These are phyloP conservation scores for Drosophila teissieri DNA, from an alignment of 1,140 invertebrate species.

Conservation along the genomic window DNA sequence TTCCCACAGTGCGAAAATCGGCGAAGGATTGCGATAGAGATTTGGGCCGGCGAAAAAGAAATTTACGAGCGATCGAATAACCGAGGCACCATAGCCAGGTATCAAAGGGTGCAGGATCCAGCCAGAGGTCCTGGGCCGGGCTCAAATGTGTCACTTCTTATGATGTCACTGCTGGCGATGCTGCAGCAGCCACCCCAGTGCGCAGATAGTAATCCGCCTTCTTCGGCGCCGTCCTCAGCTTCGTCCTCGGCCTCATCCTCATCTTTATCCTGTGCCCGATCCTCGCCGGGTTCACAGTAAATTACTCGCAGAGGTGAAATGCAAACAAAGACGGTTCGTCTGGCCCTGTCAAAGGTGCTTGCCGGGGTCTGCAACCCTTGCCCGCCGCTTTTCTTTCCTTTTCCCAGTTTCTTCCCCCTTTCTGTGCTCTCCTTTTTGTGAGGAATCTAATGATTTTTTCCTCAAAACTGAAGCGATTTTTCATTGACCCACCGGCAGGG, in stretches of 20 bases:
- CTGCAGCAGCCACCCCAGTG: slow-evolving; percentile 44
- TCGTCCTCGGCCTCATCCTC: neutral
- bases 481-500: slow-evolving; percentile 71
- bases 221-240: slow-evolving; percentile 20
- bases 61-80: slow-evolving; percentile 80
- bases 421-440: slow-evolving; percentile 56
- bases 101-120: slow-evolving; percentile 78
- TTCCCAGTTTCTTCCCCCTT: slow-evolving; percentile 25
- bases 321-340: slow-evolving; percentile 67
- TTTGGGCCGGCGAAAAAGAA: slow-evolving; percentile 39
- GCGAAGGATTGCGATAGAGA: slow-evolving; percentile 65
- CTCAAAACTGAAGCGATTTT: slow-evolving; percentile 79
- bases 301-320: slow-evolving; percentile 81
- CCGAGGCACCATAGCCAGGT: slow-evolving; percentile 50
- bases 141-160: slow-evolving; percentile 80
- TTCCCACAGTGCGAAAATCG: slow-evolving; percentile 78
- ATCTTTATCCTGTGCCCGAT: slow-evolving; percentile 22
- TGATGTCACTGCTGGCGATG: slow-evolving; percentile 71
- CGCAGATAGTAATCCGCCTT: slow-evolving; percentile 61
- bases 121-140: slow-evolving; percentile 60
- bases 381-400: slow-evolving; percentile 49
- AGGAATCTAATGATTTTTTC: slow-evolving; percentile 81
- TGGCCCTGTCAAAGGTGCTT: slow-evolving; percentile 51
- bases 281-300: slow-evolving; percentile 77
- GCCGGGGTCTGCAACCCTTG: slow-evolving; percentile 66